Evolutionary conservation across 2,113 vertebrate genomes (phyloP).

Genomic region (Tinamus guttatus): DNA sequence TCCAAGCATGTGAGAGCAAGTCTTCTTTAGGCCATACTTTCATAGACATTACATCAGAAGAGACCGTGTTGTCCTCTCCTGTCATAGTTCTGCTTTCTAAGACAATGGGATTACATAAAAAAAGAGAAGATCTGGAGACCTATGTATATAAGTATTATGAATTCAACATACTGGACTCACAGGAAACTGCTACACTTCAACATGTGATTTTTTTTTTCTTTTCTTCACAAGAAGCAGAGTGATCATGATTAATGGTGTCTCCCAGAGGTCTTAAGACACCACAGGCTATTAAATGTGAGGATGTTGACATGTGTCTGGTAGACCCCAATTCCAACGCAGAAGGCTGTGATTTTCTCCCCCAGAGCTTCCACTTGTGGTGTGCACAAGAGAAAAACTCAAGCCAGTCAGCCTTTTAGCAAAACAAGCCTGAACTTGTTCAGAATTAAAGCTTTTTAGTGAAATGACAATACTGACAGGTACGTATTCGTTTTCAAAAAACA

Average conservation of each 20-base stretch:
- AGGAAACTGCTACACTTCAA: not conserved
- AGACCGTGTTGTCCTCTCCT: not conserved
- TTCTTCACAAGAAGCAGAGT: not conserved
- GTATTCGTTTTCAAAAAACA: not conserved
- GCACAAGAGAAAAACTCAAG: not conserved
- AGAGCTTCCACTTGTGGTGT: not conserved
- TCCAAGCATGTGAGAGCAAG: not conserved
- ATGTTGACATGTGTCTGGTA: not conserved
- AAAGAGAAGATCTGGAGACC: not conserved
- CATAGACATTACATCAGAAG: not conserved
- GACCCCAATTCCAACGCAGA: not conserved
- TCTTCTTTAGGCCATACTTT: not conserved
- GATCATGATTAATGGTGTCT: not conserved
- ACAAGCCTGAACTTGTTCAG: not conserved
- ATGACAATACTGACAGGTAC: not conserved
- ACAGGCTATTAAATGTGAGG: not conserved
- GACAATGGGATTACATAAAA: not conserved
- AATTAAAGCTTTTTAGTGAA: not conserved
- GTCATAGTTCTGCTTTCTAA: not conserved
- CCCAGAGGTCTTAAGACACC: not conserved
- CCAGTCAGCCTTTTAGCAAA: not conserved
- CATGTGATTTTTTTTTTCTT: rapidly evolving
- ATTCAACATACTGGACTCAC: not conserved
- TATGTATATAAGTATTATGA: not conserved
- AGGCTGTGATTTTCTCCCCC: not conserved